Conservation (phyloP, 2,888 invertebrate species). For the Drosophila mettleri region DNA sequence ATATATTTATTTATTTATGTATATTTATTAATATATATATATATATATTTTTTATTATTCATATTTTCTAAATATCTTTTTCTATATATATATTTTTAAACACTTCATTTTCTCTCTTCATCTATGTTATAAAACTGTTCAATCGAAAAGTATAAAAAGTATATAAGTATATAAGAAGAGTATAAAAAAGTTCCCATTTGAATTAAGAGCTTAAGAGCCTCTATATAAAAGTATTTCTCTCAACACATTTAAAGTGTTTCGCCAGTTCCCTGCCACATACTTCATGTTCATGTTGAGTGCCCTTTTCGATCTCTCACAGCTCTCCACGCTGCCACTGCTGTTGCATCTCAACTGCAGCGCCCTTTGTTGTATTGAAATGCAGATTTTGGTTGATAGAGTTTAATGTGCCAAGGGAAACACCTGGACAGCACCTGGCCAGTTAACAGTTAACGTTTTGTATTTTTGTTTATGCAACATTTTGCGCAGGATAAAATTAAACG, state of each 20-base stretch:
- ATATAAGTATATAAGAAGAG: too few species aligned
- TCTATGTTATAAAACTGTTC: background rate
- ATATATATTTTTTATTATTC: background rate
- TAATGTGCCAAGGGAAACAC: slow-evolving; percentile 25
- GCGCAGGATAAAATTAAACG: slow-evolving; percentile 40
- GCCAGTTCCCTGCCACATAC: slow-evolving; percentile 5
- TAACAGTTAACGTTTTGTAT: slow-evolving; percentile 6
- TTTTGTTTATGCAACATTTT: slow-evolving; percentile 47
- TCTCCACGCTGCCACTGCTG: background rate
- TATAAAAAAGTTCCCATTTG: background rate
- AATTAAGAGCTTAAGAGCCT: slow-evolving; percentile 1
- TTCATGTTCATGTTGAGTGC: slow-evolving; percentile 25
- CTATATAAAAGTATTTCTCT: background rate
- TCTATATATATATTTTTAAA: background rate
- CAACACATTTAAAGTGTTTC: slow-evolving; percentile 1
- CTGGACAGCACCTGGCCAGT: slow-evolving; percentile 59
- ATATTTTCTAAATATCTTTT: background rate
- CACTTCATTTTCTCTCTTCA: too few species aligned
- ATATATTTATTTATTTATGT: too few species aligned
- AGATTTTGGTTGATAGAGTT: slow-evolving; percentile 56
- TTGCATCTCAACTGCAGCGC: slow-evolving; percentile 25
- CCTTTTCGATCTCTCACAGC: background rate
- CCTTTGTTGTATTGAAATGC: slow-evolving; percentile 70
- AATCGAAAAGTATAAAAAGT: background rate
- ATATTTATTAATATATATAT: background rate